phyloP scores from a whole-genome alignment of 2,888 invertebrate genomes.

The Congeria kusceri region DNA sequence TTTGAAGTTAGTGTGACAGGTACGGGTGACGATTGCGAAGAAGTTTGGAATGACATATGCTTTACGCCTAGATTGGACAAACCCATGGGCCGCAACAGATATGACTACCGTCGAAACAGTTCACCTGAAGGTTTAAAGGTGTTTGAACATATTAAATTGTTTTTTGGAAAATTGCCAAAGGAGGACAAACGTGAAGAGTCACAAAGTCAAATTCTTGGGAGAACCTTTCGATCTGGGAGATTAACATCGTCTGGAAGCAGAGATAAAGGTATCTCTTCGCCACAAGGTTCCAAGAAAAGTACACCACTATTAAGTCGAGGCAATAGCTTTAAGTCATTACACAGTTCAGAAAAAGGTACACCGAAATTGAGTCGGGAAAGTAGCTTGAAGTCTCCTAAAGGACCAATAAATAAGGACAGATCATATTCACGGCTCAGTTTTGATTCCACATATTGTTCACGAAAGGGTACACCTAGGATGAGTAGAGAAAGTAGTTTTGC shows the following conservation, averaged over 20 bases:
- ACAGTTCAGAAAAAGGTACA: slow-evolving; percentile 23
- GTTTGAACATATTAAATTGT: background rate
- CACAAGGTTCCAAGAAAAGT: slow-evolving; percentile 3
- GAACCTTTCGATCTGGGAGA: background rate
- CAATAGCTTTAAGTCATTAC: slow-evolving; percentile 6
- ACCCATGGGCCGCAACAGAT: background rate
- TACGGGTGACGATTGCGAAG: background rate
- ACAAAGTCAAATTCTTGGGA: background rate
- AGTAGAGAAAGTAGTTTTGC: slow-evolving; percentile 1
- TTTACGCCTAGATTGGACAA: slow-evolving; percentile 3
- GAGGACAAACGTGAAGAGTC: background rate
- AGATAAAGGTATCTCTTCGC: slow-evolving; percentile 9
- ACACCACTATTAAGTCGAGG: slow-evolving; percentile 28
- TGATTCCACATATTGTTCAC: background rate
- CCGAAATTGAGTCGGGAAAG: slow-evolving; percentile 34
- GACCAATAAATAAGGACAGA: background rate
- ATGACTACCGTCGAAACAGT: slow-evolving; percentile 26
- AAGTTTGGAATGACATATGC: slow-evolving; percentile 8
- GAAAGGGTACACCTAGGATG: background rate
- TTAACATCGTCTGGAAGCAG: slow-evolving; percentile 2
- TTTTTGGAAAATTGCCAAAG: background rate
- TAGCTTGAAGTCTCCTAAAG: slow-evolving; percentile 15
- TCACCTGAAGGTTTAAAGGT: slow-evolving; percentile 15
- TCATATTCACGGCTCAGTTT: background rate
- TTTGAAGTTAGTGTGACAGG: background rate